These are phyloP conservation scores for Diaperis boleti DNA, from an alignment of 2,888 invertebrate genomes.

Conservation along the genomic window DNA sequence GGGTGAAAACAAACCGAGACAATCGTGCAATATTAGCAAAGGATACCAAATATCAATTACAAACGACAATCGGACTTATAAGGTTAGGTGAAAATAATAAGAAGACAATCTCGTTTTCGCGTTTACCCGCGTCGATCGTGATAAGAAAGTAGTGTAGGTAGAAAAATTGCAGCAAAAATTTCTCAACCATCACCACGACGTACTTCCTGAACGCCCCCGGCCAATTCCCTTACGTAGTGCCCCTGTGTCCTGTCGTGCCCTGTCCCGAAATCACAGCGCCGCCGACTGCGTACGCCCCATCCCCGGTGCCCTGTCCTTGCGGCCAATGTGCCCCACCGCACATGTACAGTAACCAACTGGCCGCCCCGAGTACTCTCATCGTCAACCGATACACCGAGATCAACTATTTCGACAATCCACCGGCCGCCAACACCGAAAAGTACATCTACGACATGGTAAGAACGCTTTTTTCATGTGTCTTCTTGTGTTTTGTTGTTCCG, in stretches of 20 bases:
- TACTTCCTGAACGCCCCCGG: slow-evolving; percentile 67
- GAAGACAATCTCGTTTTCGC: slow-evolving; percentile 39
- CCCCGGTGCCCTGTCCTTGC: slow-evolving; percentile 70
- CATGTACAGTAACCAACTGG: slow-evolving; percentile 61
- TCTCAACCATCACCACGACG: slow-evolving; percentile 62
- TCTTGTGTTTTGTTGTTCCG: background rate
- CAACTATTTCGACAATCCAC: slow-evolving; percentile 66
- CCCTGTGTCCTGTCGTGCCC: slow-evolving; percentile 64
- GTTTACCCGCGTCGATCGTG: slow-evolving; percentile 26
- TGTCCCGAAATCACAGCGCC: slow-evolving; percentile 65
- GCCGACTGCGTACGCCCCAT: slow-evolving; percentile 57
- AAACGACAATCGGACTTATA: slow-evolving; percentile 39
- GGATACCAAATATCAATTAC: slow-evolving; percentile 56
- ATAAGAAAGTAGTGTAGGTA: slow-evolving; percentile 17
- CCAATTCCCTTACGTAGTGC: slow-evolving; percentile 67
- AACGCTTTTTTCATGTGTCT: background rate
- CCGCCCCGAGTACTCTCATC: slow-evolving; percentile 63
- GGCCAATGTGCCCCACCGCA: slow-evolving; percentile 71
- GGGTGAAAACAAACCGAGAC: slow-evolving; percentile 49
- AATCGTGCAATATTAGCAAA: slow-evolving; percentile 63
- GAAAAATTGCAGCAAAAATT: slow-evolving; percentile 27
- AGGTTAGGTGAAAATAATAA: background rate
- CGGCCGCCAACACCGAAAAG: slow-evolving; percentile 58
- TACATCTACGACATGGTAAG: slow-evolving; percentile 66
- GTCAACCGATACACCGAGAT: slow-evolving; percentile 67